Percentiles rank a stretch among this genome's conserved stretches.
Evolutionary conservation across 2,888 invertebrate genomes (phyloP).

Genomic region (Eustalomyia histrio): DNA sequence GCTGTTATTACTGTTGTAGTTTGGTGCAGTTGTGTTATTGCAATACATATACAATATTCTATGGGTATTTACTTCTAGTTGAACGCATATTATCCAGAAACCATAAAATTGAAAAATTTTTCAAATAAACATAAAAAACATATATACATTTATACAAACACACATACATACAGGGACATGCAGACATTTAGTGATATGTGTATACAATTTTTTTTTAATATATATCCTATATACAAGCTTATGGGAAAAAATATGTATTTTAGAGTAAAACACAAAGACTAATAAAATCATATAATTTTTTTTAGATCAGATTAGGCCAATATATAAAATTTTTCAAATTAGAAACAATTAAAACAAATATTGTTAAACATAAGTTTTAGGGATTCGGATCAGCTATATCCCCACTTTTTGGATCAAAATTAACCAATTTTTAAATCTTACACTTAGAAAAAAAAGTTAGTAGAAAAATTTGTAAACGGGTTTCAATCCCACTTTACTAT

Average conservation of each 20-base stretch:
- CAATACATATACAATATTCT: conserved; percentile 54
- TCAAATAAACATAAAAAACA: conserved; percentile 66
- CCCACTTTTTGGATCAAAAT: no score
- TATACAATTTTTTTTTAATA: not conserved
- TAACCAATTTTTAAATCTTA: no score
- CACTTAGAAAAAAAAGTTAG: no score
- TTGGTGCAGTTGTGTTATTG: conserved; percentile 50
- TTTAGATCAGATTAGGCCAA: conserved; percentile 56
- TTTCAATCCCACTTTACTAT: no score
- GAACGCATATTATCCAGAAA: conserved; percentile 76
- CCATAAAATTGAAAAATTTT: conserved; percentile 76
- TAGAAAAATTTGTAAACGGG: no score
- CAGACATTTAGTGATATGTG: conserved; percentile 10
- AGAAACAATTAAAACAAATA: conserved; percentile 23
- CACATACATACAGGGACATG: not conserved
- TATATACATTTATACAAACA: not conserved
- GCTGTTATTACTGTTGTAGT: conserved; percentile 8
- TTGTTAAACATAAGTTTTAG: no score
- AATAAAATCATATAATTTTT: conserved; percentile 1
- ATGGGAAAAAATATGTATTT: conserved; percentile 39
- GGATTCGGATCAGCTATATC: no score
- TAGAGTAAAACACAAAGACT: conserved; percentile 22
- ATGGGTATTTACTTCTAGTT: conserved; percentile 73
- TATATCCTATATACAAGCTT: conserved; percentile 15
- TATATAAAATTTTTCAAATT: conserved; percentile 19